Conservation (phyloP, 2,797 vertebrate species). For the Mus minutoides region DNA sequence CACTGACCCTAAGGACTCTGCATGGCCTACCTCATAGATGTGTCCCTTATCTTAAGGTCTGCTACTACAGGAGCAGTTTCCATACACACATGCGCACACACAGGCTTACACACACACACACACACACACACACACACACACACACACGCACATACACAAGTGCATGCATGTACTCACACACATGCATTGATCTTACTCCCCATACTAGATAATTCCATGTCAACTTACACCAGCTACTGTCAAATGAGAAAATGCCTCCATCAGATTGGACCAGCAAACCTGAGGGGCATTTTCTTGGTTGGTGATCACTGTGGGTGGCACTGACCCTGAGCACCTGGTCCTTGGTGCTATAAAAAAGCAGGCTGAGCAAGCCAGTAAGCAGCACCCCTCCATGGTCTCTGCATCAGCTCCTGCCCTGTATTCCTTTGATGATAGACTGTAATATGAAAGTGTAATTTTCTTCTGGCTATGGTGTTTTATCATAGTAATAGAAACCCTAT, state of each 20-base stretch:
- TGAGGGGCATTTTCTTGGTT: background rate
- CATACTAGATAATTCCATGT: background rate
- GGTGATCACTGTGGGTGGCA: no score
- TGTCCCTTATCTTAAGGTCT: background rate
- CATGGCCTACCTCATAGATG: fast-evolving
- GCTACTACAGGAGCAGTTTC: background rate
- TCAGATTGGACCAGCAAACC: background rate
- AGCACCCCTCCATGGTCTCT: background rate
- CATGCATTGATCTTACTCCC: background rate
- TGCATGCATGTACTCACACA: background rate
- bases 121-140: no score
- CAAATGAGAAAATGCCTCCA: background rate
- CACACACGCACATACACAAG: no score
- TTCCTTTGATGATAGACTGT: no score
- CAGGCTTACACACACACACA: no score
- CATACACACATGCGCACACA: no score
- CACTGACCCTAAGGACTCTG: background rate
- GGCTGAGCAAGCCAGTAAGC: background rate
- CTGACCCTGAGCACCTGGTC: background rate
- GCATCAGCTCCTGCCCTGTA: background rate
- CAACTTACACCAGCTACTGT: background rate
- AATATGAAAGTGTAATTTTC: background rate
- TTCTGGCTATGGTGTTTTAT: background rate
- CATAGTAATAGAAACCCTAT: background rate
- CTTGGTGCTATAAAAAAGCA: background rate